phyloP scores from a whole-genome alignment of 2,113 vertebrate genomes.

The Scopus umbretta region DNA sequence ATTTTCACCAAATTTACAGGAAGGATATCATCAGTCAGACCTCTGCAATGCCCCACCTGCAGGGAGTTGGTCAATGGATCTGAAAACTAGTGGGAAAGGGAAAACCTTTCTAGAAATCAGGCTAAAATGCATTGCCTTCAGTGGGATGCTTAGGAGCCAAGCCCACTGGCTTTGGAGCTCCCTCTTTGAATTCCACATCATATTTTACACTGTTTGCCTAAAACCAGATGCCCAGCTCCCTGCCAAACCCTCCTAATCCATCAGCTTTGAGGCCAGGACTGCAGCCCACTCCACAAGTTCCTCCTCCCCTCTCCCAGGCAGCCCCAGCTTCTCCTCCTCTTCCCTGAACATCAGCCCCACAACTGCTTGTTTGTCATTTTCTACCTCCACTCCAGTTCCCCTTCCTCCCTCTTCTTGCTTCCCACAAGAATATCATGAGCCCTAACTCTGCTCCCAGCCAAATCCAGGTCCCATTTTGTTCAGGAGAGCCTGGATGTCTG shows the following conservation, averaged over 20 bases:
- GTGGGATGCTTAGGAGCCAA: not conserved
- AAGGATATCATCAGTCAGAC: not conserved
- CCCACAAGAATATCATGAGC: not conserved
- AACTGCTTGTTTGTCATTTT: not conserved
- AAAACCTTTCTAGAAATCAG: not conserved
- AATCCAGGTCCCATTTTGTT: not conserved
- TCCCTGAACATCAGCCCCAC: not conserved
- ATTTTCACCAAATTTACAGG: not conserved
- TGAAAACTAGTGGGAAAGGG: not conserved
- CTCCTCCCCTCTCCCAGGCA: not conserved
- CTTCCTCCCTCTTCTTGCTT: not conserved
- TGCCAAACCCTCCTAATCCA: not conserved
- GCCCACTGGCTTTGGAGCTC: not conserved
- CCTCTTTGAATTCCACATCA: conserved; percentile 9
- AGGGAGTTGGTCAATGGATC: not conserved
- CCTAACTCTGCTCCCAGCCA: not conserved
- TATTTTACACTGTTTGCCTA: conserved; percentile 8
- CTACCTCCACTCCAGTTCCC: not conserved
- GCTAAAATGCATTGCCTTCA: not conserved
- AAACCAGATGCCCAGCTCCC: not conserved
- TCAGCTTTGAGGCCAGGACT: not conserved
- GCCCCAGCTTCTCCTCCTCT: not conserved
- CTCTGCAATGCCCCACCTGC: not conserved
- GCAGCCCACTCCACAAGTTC: not conserved
- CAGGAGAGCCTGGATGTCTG: not conserved